Evolutionary conservation across 2,888 invertebrate species (phyloP), one percentile per base, ranked within the genome.

Genomic region (Drosophila mimica): DNA sequence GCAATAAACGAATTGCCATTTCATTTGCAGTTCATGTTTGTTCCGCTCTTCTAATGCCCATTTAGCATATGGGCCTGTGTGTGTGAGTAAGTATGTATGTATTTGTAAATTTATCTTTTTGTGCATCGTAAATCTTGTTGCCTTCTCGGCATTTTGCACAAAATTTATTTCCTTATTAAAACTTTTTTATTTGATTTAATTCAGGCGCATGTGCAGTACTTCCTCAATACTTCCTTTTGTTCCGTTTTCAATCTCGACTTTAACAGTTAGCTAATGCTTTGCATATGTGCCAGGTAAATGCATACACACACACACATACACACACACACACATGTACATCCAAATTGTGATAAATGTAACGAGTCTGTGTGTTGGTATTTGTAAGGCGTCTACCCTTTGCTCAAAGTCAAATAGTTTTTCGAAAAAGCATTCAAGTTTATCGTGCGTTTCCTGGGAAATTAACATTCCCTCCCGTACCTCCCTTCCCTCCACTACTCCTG

Each of bases 401-500:
- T 76, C 76, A 85, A 82, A 89, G 88, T 77, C 78, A 80, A 90
- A 90, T 87, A 87, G 90, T 87, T 87, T 82, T 87, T 83, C 82
- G 76, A 78, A 89, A 82, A 83, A 88, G 82, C 88, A 86, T 83
- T 90, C 90, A 90, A 86, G 76, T 87, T 90, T 87, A 87, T 90
- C 89, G 86, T 90, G 89, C 87, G 86, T 88, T 90, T 90, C 90
- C 90, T 86, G 90, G 86, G 87, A 88, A 88, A 90, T 90, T 90
- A 90, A 90, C 90, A 87, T 87, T 77, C 83, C 70, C 68, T 30
- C 75, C 81, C 74, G 57, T 52, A 38, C 60, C 48, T 36, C n/a
- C n/a, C n/a, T n/a, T n/a, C n/a, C n/a, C n/a, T n/a, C n/a, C 52
- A 20, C 57, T 30, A 43, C 3, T 28, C 28, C 25, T 0, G n/a